These are phyloP conservation scores for Bostrychus sinensis DNA, from an alignment of 2,113 vertebrate species.

Conservation along the genomic window DNA sequence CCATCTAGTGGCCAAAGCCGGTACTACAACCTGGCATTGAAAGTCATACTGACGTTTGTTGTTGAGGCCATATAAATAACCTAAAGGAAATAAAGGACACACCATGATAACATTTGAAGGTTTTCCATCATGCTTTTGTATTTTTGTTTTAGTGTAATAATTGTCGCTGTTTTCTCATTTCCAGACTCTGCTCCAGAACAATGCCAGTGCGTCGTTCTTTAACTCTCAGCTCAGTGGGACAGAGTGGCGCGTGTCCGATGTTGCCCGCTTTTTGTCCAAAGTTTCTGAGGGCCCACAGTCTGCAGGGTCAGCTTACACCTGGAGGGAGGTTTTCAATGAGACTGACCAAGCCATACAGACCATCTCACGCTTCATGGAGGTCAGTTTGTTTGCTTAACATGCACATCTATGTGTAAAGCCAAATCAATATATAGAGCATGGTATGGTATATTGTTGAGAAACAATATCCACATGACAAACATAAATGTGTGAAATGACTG, in stretches of 20 bases:
- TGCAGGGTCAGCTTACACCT: slow-evolving; percentile 82
- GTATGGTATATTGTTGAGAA: no score
- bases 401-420: not conserved
- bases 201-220: slow-evolving; percentile 82
- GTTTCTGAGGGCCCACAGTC: slow-evolving; percentile 76
- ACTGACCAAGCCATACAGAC: slow-evolving; percentile 88
- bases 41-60: not conserved
- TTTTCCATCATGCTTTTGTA: not conserved
- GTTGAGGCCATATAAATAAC: not conserved
- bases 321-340: slow-evolving; percentile 93
- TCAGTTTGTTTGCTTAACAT: slow-evolving; percentile 61
- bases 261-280: slow-evolving; percentile 88
- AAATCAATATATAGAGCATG: no score
- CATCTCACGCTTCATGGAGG: slow-evolving; percentile 97
- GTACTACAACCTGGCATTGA: not conserved
- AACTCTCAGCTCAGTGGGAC: slow-evolving; percentile 80
- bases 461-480: no score
- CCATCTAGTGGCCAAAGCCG: slow-evolving; percentile 54
- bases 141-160: not conserved
- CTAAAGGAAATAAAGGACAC: not conserved
- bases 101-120: slow-evolving; percentile 5
- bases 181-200: slow-evolving; percentile 89
- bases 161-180: not conserved
- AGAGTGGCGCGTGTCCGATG: slow-evolving; percentile 85
- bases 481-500: no score